These are phyloP conservation scores for Syngnathus typhle DNA, from an alignment of 2,113 vertebrate genomes.

Conservation along the genomic window DNA sequence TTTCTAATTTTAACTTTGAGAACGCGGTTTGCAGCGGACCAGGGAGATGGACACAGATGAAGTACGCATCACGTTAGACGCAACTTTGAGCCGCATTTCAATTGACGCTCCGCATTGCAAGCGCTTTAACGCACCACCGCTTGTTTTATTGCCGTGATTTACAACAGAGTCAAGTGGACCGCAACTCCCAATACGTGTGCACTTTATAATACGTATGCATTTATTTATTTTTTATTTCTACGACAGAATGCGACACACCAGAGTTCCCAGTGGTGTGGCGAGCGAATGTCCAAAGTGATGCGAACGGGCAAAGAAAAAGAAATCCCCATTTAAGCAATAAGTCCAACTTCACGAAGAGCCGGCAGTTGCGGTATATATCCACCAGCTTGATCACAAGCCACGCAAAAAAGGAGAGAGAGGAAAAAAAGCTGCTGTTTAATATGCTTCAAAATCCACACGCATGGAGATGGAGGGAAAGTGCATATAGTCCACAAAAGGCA, in stretches of 20 bases:
- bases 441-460: constrained; percentile 7
- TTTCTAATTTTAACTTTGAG: constrained; percentile 22
- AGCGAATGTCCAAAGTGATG: constrained; percentile 43
- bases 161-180: constrained; percentile 4
- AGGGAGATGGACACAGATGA: background rate
- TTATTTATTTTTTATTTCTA: background rate
- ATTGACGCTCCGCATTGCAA: constrained; percentile 16
- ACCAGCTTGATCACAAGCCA: background rate
- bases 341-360: constrained; percentile 55
- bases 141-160: constrained; percentile 24
- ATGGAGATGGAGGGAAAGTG: constrained; percentile 23
- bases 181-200: background rate
- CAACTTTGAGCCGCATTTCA: background rate
- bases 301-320: background rate
- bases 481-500: background rate
- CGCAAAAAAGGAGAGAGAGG: background rate
- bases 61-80: background rate
- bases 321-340: background rate
- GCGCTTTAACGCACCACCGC: constrained; percentile 30
- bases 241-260: constrained; percentile 1
- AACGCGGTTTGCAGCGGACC: background rate
- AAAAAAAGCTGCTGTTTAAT: background rate
- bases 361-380: background rate
- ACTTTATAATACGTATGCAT: background rate
- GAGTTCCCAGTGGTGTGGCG: constrained; percentile 29